Evolutionary conservation across 92 coral and sea anemone species (phyloP).

Genomic region (Zoanthus gigantus): DNA sequence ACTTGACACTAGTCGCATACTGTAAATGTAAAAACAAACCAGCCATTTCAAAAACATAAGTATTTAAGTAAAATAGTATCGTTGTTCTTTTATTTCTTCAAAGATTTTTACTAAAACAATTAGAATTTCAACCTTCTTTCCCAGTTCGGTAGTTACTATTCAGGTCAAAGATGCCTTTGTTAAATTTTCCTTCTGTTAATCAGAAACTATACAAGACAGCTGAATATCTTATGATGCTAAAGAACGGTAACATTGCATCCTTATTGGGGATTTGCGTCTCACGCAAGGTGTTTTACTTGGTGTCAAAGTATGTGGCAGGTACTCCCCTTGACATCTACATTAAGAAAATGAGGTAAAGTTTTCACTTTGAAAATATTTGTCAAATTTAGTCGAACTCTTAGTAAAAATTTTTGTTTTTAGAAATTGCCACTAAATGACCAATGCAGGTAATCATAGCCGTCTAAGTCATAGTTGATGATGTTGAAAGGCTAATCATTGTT

Average conservation of each 20-base stretch:
- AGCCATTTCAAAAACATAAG: no score
- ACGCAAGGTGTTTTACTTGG: conserved; percentile 56
- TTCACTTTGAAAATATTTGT: neutral
- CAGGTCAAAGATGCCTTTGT: neutral
- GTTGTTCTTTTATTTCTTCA: no score
- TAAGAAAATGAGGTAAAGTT: conserved; percentile 49
- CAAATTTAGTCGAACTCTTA: neutral
- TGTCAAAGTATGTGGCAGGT: conserved; percentile 68
- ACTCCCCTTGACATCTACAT: conserved; percentile 81
- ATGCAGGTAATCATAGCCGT: no score
- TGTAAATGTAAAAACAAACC: no score
- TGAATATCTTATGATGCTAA: conserved; percentile 59
- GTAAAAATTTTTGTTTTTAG: neutral
- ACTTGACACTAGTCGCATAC: no score
- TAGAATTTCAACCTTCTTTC: no score
- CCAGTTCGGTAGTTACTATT: no score
- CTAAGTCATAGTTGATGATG: no score
- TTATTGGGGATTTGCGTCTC: conserved; percentile 69
- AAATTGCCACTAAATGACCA: neutral
- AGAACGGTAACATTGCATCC: conserved; percentile 69
- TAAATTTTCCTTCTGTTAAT: neutral
- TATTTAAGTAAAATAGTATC: no score
- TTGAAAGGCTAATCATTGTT: no score
- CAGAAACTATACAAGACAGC: conserved; percentile 56
- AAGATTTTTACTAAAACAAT: no score